Conservation (phyloP, 2,113 vertebrate species). For the Calypte anna region DNA sequence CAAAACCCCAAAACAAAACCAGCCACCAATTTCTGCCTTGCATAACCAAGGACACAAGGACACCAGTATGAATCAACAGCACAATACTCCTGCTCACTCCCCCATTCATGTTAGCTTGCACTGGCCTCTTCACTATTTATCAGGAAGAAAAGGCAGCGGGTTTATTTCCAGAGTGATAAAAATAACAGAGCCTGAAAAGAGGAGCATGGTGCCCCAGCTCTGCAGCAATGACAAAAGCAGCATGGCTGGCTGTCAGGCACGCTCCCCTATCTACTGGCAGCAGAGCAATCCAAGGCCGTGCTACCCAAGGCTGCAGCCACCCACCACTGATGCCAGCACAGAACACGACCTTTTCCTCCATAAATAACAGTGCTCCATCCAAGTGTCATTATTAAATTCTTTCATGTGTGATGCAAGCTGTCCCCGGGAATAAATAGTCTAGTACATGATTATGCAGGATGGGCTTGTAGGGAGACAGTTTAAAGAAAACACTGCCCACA, state of each 20-base stretch:
- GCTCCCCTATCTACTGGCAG: conserved; percentile 15
- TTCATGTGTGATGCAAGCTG: conserved; percentile 31
- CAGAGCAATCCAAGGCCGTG: not conserved
- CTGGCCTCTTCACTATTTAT: conserved; percentile 23
- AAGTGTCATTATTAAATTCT: conserved; percentile 44
- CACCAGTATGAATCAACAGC: not conserved
- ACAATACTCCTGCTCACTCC: not conserved
- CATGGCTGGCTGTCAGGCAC: not conserved
- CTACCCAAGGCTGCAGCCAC: conserved; percentile 22
- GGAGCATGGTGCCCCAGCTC: not conserved
- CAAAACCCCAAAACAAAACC: not conserved
- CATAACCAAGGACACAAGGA: not conserved
- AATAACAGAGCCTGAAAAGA: conserved; percentile 12
- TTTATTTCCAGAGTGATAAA: conserved; percentile 55
- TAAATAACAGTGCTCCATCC: conserved; percentile 43
- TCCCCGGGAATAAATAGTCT: conserved; percentile 36
- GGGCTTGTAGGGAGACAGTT: conserved; percentile 21
- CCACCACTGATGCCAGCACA: not conserved
- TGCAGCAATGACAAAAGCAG: conserved; percentile 18
- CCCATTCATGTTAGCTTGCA: not conserved
- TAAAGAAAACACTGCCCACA: conserved; percentile 28
- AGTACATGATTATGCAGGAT: not conserved
- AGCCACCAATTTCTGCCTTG: not conserved
- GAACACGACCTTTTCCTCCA: conserved; percentile 1
- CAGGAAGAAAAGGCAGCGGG: conserved; percentile 26